These are phyloP conservation scores for Diadophis punctatus DNA, from an alignment of 2,113 vertebrate genomes.

Conservation along the genomic window DNA sequence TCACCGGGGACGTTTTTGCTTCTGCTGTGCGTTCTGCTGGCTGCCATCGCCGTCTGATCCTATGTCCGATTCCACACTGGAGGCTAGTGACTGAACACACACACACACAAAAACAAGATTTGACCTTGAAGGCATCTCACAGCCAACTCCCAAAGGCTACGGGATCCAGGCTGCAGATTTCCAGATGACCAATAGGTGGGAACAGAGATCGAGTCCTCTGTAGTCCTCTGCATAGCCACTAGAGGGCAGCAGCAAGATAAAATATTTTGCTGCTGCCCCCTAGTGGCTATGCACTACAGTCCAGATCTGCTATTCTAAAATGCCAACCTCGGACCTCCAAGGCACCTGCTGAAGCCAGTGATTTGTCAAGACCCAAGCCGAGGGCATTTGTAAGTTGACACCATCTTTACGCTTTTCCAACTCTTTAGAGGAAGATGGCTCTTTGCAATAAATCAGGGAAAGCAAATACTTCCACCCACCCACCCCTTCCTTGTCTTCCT, in stretches of 20 bases:
- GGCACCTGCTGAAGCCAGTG: neutral
- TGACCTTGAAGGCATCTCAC: no score
- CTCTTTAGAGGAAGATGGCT: neutral
- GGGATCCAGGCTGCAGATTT: neutral
- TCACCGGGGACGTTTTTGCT: constrained; percentile 13
- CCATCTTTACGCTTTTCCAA: neutral
- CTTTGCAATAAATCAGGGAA: neutral
- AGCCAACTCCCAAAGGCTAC: neutral
- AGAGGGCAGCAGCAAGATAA: no score
- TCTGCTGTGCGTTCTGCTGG: neutral
- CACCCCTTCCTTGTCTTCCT: neutral
- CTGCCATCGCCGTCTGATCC: constrained; percentile 6
- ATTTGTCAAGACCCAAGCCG: neutral
- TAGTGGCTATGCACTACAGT: neutral
- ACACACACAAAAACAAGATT: neutral
- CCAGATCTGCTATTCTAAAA: neutral
- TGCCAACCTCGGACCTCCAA: neutral
- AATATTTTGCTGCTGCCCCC: neutral
- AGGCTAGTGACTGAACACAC: constrained; percentile 2
- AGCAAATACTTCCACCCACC: neutral
- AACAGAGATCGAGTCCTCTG: neutral
- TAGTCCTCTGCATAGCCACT: neutral
- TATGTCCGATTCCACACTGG: constrained; percentile 14
- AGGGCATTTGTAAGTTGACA: neutral
- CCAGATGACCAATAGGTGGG: neutral